Evolutionary conservation across 2,113 vertebrate species (phyloP), one percentile per base, ranked within the genome.

Genomic region (Colius striatus): DNA sequence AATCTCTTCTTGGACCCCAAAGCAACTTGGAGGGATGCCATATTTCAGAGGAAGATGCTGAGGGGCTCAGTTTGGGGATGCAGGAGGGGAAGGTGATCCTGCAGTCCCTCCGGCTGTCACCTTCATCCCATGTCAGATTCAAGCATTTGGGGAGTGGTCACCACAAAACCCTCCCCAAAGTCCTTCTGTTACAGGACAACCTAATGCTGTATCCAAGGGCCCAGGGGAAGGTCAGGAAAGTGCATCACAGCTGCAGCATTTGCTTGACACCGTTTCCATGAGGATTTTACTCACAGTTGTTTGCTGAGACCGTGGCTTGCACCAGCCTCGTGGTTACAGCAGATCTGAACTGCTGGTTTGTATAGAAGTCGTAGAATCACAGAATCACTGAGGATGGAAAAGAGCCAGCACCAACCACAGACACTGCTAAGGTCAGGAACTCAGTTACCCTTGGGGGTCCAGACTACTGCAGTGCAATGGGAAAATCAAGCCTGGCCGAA

Each of bases 21-120:
- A 57, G 36, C 6, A 6, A 30, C 30, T 19, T 2, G 0, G 17
- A 43, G 14, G 22, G 34, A 38, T 34, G 53, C 22, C 0, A 0
- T n/a, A 11, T 41, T 34, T 63, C 55, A 27, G 36, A 54, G 62
- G 72, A 53, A n/a, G 68, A n/a, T 30, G 32, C n/a, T 16, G 38
- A 7, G 43, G 26, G 34, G 30, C 32, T 75, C 25, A 8, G 55
- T 73, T 17, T 10, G 57, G 41, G 43, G 9, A 5, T 29, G 58
- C 20, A 19, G 68, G 72, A 71, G 36, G 34, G 58, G 63, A 72
- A 72, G 53, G 32, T 26, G 66, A 77, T 43, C 58, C 60, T 38
- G 5, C 34, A 16, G 25, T 17, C 80, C 61, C 77, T 62, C 68
- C 2, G 12, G 79, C 75, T 90, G 77, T 16, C 67, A 32, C 36